Conservation (phyloP, 1,140 invertebrate species). For the Papilio dardanus region DNA sequence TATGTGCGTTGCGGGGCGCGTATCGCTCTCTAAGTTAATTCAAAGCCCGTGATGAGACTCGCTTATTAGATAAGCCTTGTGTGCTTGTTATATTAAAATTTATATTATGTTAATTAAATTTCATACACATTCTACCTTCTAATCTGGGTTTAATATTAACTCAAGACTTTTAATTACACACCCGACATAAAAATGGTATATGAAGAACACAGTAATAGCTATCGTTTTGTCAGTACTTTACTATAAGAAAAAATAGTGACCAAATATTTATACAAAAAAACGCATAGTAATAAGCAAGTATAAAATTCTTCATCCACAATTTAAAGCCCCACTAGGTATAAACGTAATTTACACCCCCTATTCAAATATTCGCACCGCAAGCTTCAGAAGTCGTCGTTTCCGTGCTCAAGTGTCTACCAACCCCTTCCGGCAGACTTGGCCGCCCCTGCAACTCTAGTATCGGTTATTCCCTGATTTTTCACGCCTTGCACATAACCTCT, state of each 20-base stretch:
- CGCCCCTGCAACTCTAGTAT: conserved; percentile 5
- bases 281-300: neutral
- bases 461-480: conserved; percentile 25
- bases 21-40: neutral
- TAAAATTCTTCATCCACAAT: neutral
- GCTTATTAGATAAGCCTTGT: neutral
- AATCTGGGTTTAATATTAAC: neutral
- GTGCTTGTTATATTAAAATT: neutral
- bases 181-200: no score
- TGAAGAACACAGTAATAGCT: no score
- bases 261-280: neutral
- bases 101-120: neutral
- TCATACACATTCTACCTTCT: neutral
- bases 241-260: no score
- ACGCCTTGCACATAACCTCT: conserved; percentile 3
- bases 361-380: conserved; percentile 32
- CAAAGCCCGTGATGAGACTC: neutral
- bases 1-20: neutral
- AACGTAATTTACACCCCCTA: conserved; percentile 29
- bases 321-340: neutral
- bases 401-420: conserved; percentile 28
- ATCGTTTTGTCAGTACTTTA: no score
- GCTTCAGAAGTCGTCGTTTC: conserved; percentile 31
- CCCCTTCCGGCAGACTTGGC: conserved; percentile 23
- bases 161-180: neutral